phyloP scores from a whole-genome alignment of 2,797 vertebrate genomes.

The Crenichthys baileyi region DNA sequence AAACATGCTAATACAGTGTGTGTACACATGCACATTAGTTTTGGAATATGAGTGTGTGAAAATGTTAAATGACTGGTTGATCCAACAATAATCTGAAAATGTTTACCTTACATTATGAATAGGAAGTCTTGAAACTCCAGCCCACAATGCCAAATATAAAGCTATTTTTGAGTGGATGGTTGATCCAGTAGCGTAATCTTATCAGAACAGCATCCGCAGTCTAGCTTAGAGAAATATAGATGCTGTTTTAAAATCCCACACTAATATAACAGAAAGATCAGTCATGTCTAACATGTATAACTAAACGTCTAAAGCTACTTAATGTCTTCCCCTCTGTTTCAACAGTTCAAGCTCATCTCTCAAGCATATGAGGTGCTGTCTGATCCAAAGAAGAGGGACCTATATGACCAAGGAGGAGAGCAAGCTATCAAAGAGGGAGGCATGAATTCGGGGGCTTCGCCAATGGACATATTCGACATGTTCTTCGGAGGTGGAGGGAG shows the following conservation, averaged over 20 bases:
- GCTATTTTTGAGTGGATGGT: neutral
- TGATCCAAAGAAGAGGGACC: conserved; percentile 92
- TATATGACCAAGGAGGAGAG: conserved; percentile 98
- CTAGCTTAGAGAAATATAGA: neutral
- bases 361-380: conserved; percentile 98
- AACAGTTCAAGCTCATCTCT: conserved; percentile 96
- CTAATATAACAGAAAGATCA: neutral
- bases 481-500: conserved; percentile 97
- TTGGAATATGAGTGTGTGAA: too few species aligned
- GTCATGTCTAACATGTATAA: neutral
- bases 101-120: too few species aligned
- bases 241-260: neutral
- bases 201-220: neutral
- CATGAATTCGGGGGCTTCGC: conserved; percentile 85
- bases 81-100: too few species aligned
- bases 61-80: too few species aligned
- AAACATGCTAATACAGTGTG: too few species aligned
- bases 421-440: conserved; percentile 98
- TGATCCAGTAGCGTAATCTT: neutral
- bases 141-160: neutral
- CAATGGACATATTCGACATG: conserved; percentile 99
- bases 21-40: too few species aligned
- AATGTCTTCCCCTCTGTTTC: neutral
- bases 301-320: neutral
- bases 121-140: too few species aligned